These are phyloP conservation scores for Teleogryllus occipitalis DNA, from an alignment of 1,140 invertebrate genomes.

Conservation along the genomic window DNA sequence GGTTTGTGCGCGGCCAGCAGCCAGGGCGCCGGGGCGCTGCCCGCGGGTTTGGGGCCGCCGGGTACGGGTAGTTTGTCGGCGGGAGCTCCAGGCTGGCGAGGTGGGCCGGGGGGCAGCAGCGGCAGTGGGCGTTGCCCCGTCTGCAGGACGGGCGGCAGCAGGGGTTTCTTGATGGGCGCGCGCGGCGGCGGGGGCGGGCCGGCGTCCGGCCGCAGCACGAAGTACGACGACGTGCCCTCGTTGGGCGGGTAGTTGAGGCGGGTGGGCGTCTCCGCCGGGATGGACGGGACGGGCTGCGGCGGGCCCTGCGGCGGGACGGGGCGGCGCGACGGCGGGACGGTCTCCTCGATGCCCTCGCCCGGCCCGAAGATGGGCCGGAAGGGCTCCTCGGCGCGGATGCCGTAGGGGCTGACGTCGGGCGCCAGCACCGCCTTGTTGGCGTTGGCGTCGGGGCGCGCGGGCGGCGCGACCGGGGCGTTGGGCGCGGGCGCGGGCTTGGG, in stretches of 20 bases:
- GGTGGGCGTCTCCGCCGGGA: neutral
- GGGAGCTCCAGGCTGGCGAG: neutral
- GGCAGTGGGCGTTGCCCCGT: neutral
- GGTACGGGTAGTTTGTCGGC: too few relatives aligned
- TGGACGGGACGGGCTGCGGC: neutral
- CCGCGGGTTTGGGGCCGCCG: neutral
- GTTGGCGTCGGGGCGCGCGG: neutral
- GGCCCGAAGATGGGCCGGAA: conserved; percentile 33
- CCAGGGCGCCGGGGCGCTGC: neutral
- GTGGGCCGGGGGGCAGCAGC: too few relatives aligned
- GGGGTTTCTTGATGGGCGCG: neutral
- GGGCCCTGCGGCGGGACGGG: neutral
- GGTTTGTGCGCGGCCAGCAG: neutral
- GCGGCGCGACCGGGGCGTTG: too few relatives aligned
- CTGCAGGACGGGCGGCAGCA: neutral
- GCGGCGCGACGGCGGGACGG: neutral
- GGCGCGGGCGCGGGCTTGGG: neutral
- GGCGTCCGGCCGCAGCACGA: neutral
- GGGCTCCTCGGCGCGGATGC: conserved; percentile 27
- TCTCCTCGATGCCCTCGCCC: neutral
- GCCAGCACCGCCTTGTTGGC: neutral
- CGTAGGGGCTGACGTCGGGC: conserved; percentile 32
- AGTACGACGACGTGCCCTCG: conserved; percentile 10
- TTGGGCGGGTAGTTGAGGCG: conserved; percentile 9
- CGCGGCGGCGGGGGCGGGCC: too few relatives aligned